Conservation (phyloP, 2,113 vertebrate species). For the Alectura lathami region DNA sequence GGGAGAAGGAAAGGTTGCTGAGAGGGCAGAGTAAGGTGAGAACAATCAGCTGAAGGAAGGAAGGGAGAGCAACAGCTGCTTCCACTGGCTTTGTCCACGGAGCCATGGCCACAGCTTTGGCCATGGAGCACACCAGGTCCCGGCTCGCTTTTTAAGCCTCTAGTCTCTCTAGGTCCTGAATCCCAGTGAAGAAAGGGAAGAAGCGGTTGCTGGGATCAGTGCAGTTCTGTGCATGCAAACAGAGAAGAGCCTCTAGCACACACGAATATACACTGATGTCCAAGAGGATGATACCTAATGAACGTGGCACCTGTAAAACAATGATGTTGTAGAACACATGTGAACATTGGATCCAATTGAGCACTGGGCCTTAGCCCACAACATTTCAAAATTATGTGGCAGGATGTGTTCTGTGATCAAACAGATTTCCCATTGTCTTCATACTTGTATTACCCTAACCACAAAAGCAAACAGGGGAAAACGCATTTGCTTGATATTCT, state of each 20-base stretch:
- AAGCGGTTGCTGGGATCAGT: background rate
- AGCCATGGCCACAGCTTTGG: background rate
- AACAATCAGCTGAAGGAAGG: background rate
- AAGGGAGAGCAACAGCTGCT: background rate
- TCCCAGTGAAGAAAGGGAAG: background rate
- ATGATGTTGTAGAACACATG: background rate
- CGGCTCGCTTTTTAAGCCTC: background rate
- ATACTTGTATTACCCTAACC: background rate
- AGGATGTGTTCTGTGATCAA: background rate
- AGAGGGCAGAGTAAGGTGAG: background rate
- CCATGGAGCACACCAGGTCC: background rate
- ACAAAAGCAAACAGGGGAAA: background rate
- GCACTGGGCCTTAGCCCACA: background rate
- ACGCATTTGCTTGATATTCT: background rate
- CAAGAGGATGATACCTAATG: background rate
- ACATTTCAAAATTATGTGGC: background rate
- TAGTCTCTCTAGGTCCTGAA: background rate
- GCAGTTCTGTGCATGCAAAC: background rate
- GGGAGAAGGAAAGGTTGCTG: background rate
- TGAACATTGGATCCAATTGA: background rate
- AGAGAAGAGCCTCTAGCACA: background rate
- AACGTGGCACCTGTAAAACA: background rate
- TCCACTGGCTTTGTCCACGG: background rate
- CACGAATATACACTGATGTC: background rate
- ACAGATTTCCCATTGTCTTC: background rate